phyloP scores from a whole-genome alignment of 2,888 invertebrate species.

The Hipparchia sbordonii region DNA sequence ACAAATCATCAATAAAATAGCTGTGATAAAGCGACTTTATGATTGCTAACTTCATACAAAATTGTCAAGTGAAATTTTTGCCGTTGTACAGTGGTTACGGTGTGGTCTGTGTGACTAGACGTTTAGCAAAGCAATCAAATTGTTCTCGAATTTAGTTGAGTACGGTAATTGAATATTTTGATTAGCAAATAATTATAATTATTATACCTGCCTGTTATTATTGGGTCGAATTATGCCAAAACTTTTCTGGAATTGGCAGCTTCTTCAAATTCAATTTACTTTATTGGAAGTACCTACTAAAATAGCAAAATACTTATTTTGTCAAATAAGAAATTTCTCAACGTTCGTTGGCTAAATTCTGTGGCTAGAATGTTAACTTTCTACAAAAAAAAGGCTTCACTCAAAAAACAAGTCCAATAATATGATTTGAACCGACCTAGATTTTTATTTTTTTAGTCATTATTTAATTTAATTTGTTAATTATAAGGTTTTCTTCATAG shows the following conservation, averaged over 20 bases:
- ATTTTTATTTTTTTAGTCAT: no score
- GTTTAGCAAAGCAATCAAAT: neutral
- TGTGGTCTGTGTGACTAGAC: no score
- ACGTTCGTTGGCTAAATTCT: neutral
- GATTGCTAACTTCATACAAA: no score
- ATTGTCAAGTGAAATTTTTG: no score
- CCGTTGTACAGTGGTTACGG: no score
- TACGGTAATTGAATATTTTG: constrained; percentile 7
- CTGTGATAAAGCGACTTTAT: no score
- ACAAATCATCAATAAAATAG: no score
- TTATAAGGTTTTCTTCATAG: no score
- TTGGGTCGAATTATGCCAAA: neutral
- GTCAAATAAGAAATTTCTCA: neutral
- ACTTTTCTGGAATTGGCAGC: constrained; percentile 1
- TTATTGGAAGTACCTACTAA: neutral
- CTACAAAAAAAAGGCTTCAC: no score
- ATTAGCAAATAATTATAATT: neutral
- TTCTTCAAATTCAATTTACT: constrained; percentile 9
- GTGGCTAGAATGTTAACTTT: neutral
- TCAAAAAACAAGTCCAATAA: no score
- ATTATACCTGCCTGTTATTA: neutral
- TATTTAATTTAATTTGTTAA: no score
- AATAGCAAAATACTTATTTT: neutral
- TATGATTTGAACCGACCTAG: no score
- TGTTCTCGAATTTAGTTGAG: neutral